Evolutionary conservation across 2,888 invertebrate species (phyloP).

Genomic region (Mycalesis mineus): DNA sequence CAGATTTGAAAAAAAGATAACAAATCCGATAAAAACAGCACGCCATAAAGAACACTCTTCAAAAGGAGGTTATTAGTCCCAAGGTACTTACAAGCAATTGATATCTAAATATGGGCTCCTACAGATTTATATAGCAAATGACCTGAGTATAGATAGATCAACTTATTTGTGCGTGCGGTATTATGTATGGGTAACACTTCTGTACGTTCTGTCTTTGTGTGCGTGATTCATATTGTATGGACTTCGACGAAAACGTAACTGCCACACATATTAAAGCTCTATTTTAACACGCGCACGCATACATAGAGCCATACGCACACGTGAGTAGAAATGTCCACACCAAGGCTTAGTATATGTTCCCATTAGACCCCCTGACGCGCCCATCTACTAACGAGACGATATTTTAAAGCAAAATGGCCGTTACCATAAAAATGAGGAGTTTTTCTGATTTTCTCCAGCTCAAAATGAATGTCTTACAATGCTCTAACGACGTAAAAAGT

Average conservation of each 20-base stretch:
- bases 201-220: too few relatives aligned
- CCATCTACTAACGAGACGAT: conserved; percentile 21
- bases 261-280: too few relatives aligned
- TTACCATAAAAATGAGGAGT: conserved; percentile 22
- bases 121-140: conserved; percentile 1
- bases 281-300: too few relatives aligned
- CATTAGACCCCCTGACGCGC: conserved; percentile 25
- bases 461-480: conserved; percentile 12
- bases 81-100: conserved; percentile 5
- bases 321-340: too few relatives aligned
- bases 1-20: neutral
- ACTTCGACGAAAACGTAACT: too few relatives aligned
- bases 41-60: conserved; percentile 4
- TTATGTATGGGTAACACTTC: too few relatives aligned
- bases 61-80: conserved; percentile 12
- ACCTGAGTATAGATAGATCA: neutral
- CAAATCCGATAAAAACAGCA: neutral
- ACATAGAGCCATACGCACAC: too few relatives aligned
- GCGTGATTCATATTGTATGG: too few relatives aligned
- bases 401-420: conserved; percentile 18
- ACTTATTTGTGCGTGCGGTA: neutral
- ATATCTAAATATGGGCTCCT: conserved; percentile 4
- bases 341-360: neutral
- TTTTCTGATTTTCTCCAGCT: conserved; percentile 10
- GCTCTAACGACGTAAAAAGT: conserved; percentile 21